phyloP scores from a whole-genome alignment of 2,888 invertebrate genomes.

The Odontothrips loti region DNA sequence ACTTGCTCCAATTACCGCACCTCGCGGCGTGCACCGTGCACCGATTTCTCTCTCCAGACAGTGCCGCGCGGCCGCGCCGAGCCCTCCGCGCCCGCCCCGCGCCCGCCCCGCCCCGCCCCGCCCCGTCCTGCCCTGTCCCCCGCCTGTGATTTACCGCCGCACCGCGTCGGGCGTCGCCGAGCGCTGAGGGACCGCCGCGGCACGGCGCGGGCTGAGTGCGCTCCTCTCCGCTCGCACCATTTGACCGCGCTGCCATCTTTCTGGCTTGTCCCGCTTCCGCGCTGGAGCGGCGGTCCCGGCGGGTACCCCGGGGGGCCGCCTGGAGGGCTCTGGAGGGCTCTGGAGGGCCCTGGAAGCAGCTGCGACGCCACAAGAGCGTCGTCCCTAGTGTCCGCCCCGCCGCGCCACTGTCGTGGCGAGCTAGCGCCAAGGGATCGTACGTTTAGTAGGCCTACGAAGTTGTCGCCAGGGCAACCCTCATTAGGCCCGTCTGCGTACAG shows the following conservation, averaged over 20 bases:
- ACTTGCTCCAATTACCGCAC: neutral
- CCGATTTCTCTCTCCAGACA: too few relatives aligned
- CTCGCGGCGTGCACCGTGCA: too few relatives aligned
- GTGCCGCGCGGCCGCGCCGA: too few relatives aligned
- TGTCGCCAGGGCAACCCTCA: too few relatives aligned
- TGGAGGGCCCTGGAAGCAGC: neutral
- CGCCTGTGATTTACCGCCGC: neutral
- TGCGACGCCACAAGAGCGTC: neutral
- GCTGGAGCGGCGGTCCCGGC: neutral
- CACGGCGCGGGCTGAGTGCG: too few relatives aligned
- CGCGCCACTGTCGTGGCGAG: neutral
- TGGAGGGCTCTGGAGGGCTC: neutral
- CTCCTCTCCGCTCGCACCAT: neutral
- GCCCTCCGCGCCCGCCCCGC: neutral
- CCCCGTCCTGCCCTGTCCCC: neutral
- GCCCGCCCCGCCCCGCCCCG: neutral
- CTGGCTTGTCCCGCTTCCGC: neutral
- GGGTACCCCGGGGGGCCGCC: neutral
- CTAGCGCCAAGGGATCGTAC: too few relatives aligned
- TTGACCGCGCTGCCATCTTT: constrained; percentile 14
- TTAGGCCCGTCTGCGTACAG: too few relatives aligned
- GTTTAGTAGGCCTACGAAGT: too few relatives aligned
- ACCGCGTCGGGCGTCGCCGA: too few relatives aligned
- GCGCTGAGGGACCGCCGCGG: too few relatives aligned
- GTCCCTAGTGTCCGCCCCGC: neutral